Evolutionary conservation across 2,888 invertebrate species (phyloP), one percentile per base, ranked within the genome.

Genomic region (Encarsia formosa): DNA sequence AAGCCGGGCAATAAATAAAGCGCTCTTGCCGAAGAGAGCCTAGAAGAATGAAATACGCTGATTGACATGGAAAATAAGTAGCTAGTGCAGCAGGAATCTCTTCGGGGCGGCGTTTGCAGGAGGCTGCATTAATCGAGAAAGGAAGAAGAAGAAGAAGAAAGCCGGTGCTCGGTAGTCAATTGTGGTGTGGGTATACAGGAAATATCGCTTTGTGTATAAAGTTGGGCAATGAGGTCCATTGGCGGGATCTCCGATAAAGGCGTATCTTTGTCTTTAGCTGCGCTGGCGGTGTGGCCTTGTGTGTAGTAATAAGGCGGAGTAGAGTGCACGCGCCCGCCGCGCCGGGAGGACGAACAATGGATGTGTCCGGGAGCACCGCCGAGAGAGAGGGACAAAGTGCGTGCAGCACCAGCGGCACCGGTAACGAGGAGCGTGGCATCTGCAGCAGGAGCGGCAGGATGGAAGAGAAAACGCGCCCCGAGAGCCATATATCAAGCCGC

Each of bases 401-500:
- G 26, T 26, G 26, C 26, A 11, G 11, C 6, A 26, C 26, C 6
- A 18, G 20, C 19, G 5, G 16, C 8, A 39, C 8, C 13, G 13
- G 13, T 8, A 20, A 20, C 5, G 16, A 26, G 26, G 11, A 11
- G 46, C 44, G 51, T 46, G 52, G 56, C 56, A 51, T 56, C 51
- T 52, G 52, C 54, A 47, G 57, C 49, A 50, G 52, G 50, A 26
- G 37, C 45, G 53, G 43, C 31, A 41, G 37, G 44, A 41, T 29
- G 35, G 23, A 40, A 43, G 52, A 49, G 50, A 53, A 39, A 45
- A 46, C 64, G 65, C 67, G 63, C 45, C 26, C 6, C 6, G 26
- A 6, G 26, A 34, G 49, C 54, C 45, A 55, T 55, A 49, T 52
- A 48, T 51, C 51, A 51, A 51, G 52, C 35, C 35, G 42, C 31